These are phyloP conservation scores for Pimpla rufipes DNA, from an alignment of 2,888 invertebrate genomes.

Conservation along the genomic window DNA sequence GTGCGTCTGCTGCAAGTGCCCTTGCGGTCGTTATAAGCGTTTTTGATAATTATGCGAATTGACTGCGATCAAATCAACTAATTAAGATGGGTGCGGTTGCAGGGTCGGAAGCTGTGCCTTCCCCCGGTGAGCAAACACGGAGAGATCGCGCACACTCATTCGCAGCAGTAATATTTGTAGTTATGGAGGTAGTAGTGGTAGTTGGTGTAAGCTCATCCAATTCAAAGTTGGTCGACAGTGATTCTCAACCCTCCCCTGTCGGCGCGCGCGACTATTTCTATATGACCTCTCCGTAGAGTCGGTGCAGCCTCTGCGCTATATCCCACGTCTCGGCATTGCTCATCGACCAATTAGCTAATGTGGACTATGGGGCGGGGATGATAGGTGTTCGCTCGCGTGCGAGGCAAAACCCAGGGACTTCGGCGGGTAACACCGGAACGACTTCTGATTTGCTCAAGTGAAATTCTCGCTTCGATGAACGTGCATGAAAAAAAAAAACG, in stretches of 20 bases:
- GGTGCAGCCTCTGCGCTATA: constrained; percentile 40
- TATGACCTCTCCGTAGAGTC: constrained; percentile 23
- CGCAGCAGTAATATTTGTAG: constrained; percentile 55
- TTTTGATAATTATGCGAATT: constrained; percentile 71
- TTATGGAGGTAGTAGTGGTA: constrained; percentile 47
- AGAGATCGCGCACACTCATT: constrained; percentile 27
- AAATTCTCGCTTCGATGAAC: constrained; percentile 42
- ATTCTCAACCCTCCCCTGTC: constrained; percentile 61
- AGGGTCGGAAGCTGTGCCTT: constrained; percentile 8
- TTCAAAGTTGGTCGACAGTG: constrained; percentile 70
- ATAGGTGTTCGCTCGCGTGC: constrained; percentile 42
- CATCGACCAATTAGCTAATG: constrained; percentile 74
- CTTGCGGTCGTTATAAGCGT: constrained; percentile 20
- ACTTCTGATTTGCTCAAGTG: constrained; percentile 45
- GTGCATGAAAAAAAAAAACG: constrained; percentile 40
- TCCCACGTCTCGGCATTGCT: constrained; percentile 47
- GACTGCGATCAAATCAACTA: constrained; percentile 69
- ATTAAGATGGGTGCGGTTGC: constrained; percentile 60
- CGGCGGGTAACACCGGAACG: constrained; percentile 46
- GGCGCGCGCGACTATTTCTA: constrained; percentile 39
- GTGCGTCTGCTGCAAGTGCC: background rate
- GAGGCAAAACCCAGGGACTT: constrained; percentile 57
- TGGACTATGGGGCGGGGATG: constrained; percentile 53
- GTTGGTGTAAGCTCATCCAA: constrained; percentile 67
- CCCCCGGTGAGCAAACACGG: constrained; percentile 42